A percentile compares a stretch with the other conserved stretches of the same genome.
Evolutionary conservation across 2,888 invertebrate genomes (phyloP).

Genomic region (Caenorhabditis sp.): DNA sequence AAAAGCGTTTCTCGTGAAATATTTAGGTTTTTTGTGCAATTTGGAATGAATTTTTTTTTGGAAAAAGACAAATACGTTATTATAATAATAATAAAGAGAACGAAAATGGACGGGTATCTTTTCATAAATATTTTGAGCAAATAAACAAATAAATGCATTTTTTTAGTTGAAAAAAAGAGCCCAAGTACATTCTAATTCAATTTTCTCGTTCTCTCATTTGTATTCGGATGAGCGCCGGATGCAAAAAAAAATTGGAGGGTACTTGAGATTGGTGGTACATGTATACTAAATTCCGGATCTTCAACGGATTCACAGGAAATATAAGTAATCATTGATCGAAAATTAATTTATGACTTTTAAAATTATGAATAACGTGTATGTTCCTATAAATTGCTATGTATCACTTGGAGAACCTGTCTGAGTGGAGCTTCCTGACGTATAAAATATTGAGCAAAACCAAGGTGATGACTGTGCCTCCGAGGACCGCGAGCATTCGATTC

Average conservation of each 20-base stretch:
- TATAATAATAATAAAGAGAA: too few relatives aligned
- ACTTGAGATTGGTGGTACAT: too few relatives aligned
- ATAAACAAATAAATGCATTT: background rate
- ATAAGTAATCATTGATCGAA: background rate
- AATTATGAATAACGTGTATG: too few relatives aligned
- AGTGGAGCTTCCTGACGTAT: slow-evolving; percentile 30
- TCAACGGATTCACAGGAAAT: too few relatives aligned
- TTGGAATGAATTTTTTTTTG: too few relatives aligned
- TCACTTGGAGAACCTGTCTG: slow-evolving; percentile 5
- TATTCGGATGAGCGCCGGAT: background rate
- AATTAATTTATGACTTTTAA: too few relatives aligned
- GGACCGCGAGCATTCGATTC: slow-evolving; percentile 23
- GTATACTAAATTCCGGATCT: too few relatives aligned
- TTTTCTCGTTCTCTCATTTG: background rate
- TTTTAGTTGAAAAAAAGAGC: background rate
- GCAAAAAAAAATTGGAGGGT: background rate
- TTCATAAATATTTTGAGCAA: background rate
- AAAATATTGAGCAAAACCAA: slow-evolving; percentile 27
- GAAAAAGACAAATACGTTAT: too few relatives aligned
- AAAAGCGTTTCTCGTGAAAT: too few relatives aligned
- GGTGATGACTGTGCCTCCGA: slow-evolving; percentile 10
- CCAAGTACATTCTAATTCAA: slow-evolving; percentile 1
- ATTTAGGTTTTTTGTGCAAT: too few relatives aligned
- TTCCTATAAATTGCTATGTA: too few relatives aligned
- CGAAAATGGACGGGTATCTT: too few relatives aligned